phyloP scores from a whole-genome alignment of 2,797 vertebrate species.

The Hippocampus kuda region DNA sequence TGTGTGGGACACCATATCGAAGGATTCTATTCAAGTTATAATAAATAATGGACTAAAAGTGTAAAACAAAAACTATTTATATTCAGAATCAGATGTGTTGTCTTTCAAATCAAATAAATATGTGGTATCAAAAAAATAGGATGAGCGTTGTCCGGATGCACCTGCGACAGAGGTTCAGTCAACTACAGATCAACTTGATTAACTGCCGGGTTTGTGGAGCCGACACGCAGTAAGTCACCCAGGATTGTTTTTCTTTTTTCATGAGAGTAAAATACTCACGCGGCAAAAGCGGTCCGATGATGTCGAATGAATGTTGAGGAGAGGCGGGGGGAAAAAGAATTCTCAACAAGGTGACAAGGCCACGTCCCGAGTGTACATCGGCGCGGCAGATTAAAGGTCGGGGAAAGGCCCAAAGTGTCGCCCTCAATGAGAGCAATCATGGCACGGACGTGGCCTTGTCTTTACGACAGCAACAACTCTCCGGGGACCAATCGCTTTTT shows the following conservation, averaged over 20 bases:
- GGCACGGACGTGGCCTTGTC: conserved; percentile 70
- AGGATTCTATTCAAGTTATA: too few species aligned
- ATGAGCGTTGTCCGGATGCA: not conserved
- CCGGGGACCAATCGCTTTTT: conserved; percentile 67
- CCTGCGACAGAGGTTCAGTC: not conserved
- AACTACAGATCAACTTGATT: not conserved
- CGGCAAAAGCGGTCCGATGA: conserved; percentile 24
- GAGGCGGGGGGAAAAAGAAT: conserved; percentile 45
- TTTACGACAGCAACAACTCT: conserved; percentile 70
- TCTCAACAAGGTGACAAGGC: conserved; percentile 55
- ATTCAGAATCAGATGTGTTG: too few species aligned
- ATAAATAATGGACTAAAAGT: too few species aligned
- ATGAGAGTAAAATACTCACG: conserved; percentile 4
- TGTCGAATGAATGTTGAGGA: conserved; percentile 41
- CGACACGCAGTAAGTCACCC: not conserved
- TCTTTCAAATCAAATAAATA: not conserved
- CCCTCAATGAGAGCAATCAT: conserved; percentile 64
- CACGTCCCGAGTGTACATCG: conserved; percentile 60
- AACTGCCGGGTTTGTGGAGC: not conserved
- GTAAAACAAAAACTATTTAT: too few species aligned
- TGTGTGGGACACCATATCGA: too few species aligned
- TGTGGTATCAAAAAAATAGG: not conserved
- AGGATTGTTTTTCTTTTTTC: not conserved
- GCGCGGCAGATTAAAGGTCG: conserved; percentile 69
- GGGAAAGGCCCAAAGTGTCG: conserved; percentile 60